Evolutionary conservation across 2,797 vertebrate genomes (phyloP).

Genomic region (Coregonus suidteri): DNA sequence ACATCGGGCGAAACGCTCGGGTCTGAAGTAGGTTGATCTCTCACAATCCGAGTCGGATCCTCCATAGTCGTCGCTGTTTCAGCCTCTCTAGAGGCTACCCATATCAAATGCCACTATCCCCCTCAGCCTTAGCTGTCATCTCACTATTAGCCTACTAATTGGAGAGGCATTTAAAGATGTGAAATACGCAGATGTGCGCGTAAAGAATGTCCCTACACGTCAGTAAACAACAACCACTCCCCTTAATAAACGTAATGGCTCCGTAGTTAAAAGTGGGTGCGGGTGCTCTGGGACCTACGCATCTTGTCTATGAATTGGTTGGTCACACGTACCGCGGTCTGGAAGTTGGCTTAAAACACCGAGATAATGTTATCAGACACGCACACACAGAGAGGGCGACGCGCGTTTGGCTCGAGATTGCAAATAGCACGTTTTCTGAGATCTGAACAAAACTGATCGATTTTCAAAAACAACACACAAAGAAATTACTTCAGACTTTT

Average conservation of each 20-base stretch:
- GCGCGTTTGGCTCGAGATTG: slow-evolving; percentile 42
- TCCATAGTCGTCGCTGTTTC: slow-evolving; percentile 19
- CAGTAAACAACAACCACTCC: slow-evolving; percentile 40
- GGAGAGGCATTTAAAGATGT: slow-evolving; percentile 28
- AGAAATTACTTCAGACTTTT: not conserved
- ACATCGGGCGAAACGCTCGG: slow-evolving; percentile 20
- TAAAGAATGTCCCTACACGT: slow-evolving; percentile 19
- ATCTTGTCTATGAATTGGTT: not conserved
- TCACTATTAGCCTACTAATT: not conserved
- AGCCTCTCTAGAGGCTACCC: slow-evolving; percentile 16
- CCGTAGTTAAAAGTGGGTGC: slow-evolving; percentile 38
- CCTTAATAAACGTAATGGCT: not conserved
- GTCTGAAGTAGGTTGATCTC: slow-evolving; percentile 3
- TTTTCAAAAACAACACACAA: not conserved
- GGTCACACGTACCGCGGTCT: not conserved
- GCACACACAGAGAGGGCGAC: slow-evolving; percentile 43
- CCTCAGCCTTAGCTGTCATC: not conserved
- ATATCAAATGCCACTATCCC: slow-evolving; percentile 4
- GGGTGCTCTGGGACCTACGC: not conserved
- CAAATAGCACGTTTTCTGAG: not conserved
- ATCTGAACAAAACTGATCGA: not conserved
- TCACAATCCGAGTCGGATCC: slow-evolving; percentile 13
- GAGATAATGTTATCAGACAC: slow-evolving; percentile 75
- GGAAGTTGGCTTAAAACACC: slow-evolving; percentile 11
- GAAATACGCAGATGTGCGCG: slow-evolving; percentile 25